These are phyloP conservation scores for Enteromius viviparus DNA, from an alignment of 2,797 vertebrate species.

Conservation along the genomic window DNA sequence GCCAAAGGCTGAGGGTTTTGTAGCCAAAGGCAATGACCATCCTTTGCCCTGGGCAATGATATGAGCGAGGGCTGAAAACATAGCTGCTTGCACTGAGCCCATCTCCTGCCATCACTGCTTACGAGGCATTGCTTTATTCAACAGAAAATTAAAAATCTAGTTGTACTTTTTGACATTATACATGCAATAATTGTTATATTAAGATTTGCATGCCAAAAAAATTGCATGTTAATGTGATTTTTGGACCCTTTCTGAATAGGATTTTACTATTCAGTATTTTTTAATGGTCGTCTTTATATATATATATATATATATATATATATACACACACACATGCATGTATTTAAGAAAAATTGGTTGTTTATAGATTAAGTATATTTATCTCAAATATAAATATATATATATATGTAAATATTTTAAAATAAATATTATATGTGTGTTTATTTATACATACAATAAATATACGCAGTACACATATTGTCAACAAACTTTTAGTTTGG, in stretches of 20 bases:
- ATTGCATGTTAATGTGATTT: neutral
- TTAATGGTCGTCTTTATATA: too few relatives aligned
- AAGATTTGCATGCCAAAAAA: neutral
- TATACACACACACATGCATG: too few relatives aligned
- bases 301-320: too few relatives aligned
- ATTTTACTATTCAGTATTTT: neutral
- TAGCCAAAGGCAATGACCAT: slow-evolving; percentile 50
- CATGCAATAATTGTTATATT: neutral
- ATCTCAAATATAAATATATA: too few relatives aligned
- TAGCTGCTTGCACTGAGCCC: neutral
- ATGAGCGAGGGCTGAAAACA: slow-evolving; percentile 23
- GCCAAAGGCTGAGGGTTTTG: slow-evolving; percentile 42
- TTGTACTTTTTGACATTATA: neutral
- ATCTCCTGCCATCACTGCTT: slow-evolving; percentile 9
- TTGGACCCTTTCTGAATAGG: neutral
- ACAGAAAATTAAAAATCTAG: neutral
- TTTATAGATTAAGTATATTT: too few relatives aligned
- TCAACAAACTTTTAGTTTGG: too few relatives aligned
- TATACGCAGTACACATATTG: too few relatives aligned
- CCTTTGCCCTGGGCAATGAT: slow-evolving; percentile 47
- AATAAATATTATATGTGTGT: too few relatives aligned
- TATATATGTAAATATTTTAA: too few relatives aligned
- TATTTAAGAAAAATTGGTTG: too few relatives aligned
- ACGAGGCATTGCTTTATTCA: neutral
- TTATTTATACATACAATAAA: too few relatives aligned